A percentile compares a stretch with the other conserved stretches of the same genome.
phyloP scores from a whole-genome alignment of 2,797 vertebrate genomes.

The Zenarchopterus dispar region DNA sequence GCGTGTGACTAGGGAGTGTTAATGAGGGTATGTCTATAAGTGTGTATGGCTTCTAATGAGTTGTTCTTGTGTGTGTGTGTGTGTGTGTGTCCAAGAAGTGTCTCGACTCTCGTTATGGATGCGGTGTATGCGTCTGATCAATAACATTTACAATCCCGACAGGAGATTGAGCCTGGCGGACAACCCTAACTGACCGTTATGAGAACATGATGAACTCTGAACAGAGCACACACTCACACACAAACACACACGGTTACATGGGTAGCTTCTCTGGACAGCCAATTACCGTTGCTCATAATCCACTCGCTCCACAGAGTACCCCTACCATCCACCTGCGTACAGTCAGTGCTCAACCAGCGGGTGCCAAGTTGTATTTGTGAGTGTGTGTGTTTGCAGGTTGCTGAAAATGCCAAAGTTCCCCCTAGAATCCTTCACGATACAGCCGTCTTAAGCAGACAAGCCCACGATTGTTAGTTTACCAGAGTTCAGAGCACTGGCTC shows the following conservation, averaged over 20 bases:
- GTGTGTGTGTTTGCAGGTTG: constrained; percentile 28
- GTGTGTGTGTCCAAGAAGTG: constrained; percentile 42
- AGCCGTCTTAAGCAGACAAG: constrained; percentile 26
- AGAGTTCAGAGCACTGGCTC: constrained; percentile 30
- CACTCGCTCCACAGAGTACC: constrained; percentile 69
- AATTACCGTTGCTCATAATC: constrained; percentile 80
- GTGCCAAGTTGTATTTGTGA: constrained; percentile 33
- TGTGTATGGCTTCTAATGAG: constrained; percentile 77
- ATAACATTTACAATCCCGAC: constrained; percentile 82
- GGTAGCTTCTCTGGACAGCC: constrained; percentile 74
- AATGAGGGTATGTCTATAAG: constrained; percentile 71
- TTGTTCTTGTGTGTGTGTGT: constrained; percentile 44
- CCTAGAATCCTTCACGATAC: constrained; percentile 44
- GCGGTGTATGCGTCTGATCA: constrained; percentile 73
- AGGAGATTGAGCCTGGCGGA: constrained; percentile 73
- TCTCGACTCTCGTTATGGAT: constrained; percentile 73
- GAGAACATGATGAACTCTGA: constrained; percentile 79
- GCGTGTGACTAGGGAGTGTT: constrained; percentile 70
- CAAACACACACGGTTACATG: constrained; percentile 45
- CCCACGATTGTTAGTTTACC: constrained; percentile 37
- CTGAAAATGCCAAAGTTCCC: constrained; percentile 52
- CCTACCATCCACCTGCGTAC: constrained; percentile 64
- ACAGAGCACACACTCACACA: constrained; percentile 47
- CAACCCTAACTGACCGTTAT: constrained; percentile 79
- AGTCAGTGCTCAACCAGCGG: constrained; percentile 44